Evolutionary conservation across 2,888 invertebrate genomes (phyloP).

Genomic region (Hecatera dysodea): DNA sequence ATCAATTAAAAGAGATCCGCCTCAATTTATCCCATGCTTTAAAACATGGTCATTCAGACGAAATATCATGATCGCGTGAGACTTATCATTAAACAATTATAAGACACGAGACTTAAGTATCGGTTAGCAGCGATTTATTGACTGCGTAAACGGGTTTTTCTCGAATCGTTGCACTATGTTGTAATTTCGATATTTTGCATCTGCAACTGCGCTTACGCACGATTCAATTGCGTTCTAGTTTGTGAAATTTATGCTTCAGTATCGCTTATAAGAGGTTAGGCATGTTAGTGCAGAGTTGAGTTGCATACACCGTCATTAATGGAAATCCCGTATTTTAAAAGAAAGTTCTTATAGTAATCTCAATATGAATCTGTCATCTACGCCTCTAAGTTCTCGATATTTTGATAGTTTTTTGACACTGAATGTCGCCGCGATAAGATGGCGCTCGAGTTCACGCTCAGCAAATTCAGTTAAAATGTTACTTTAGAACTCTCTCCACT

Average conservation of each 20-base stretch:
- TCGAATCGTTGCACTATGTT: conserved; percentile 1
- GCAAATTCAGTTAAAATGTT: too few relatives aligned
- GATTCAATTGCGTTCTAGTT: conserved; percentile 18
- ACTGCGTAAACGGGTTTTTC: conserved; percentile 29
- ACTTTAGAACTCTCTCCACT: too few relatives aligned
- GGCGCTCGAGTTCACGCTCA: too few relatives aligned
- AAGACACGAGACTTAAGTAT: conserved; percentile 27
- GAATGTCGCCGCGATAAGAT: too few relatives aligned
- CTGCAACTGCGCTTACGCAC: conserved; percentile 34
- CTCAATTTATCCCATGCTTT: conserved; percentile 48
- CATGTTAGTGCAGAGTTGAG: neutral
- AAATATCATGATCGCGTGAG: conserved; percentile 57
- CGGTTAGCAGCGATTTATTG: conserved; percentile 36
- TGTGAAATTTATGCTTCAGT: conserved; percentile 5
- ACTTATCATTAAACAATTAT: conserved; percentile 53
- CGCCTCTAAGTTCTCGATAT: too few relatives aligned
- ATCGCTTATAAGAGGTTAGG: neutral
- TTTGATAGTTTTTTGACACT: too few relatives aligned
- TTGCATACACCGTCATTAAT: neutral
- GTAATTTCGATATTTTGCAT: conserved; percentile 42
- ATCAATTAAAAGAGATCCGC: conserved; percentile 54
- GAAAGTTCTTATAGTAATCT: neutral
- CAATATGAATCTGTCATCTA: neutral
- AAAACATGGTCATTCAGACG: conserved; percentile 44
- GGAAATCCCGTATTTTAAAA: neutral